Base-by-base conservation (phyloP, 2,888 invertebrate genomes). In the Troides helena region DNA sequence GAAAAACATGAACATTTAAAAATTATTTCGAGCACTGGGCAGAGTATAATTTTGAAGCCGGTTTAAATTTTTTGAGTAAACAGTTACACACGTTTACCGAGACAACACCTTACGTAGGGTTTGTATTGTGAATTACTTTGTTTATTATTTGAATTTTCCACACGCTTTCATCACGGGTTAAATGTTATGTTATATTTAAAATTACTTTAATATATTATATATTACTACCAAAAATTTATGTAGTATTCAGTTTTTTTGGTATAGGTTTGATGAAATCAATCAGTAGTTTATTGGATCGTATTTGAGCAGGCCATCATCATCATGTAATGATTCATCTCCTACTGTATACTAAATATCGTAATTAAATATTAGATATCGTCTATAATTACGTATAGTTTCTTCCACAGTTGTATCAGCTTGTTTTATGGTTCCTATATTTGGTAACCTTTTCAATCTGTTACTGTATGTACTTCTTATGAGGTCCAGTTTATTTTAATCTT, bases 11-110 rank as follows among this genome's bases (percentile, higher is more conserved):
- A 53, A 21, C 57, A 57, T 57, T 57, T 57, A 21, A 57, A 21
- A 57, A 57, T 21, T 57, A 10, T 57, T 57, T 57, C 18, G 4
- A 57, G 3, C 57, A 57, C 10, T 10, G 21, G 2, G 10, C 21
- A 21, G 21, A 10, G 10, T 6, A 65, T 23, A 25, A 17, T 59
- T 59, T 59, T 17, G 30, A 59, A 59, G 57, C 21, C 59, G 23
- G 18, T 59, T 25, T 59, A 30, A 25, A 59, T 59, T 43, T 39
- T 62, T 62, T n/a, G 23, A 43, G 21, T 30, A 59, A 59, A 59
- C 36, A 8, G 62, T 43, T 43, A 43, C 39, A 57, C 21, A 57
- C 10, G 57, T 8, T 39, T n/a, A 21, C 10, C 5, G 46, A 62
- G 36, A n/a, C 43, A n/a, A 43, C 43, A 21, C 36, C 21, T 18